Conservation (phyloP, 1,140 invertebrate species). For the Heliconius eleuchia region DNA sequence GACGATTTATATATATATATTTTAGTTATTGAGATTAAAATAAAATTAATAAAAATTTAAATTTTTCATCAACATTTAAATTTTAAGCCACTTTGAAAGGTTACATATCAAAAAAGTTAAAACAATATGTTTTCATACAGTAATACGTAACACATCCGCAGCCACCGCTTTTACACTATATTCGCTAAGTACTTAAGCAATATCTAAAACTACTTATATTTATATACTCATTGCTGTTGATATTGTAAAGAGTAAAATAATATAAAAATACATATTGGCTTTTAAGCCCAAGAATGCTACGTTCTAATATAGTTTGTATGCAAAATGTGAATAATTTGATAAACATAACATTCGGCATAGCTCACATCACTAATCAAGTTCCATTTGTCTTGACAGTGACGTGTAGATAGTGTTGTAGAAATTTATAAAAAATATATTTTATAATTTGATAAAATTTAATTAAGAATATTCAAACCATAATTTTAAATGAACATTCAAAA, state of each 20-base stretch:
- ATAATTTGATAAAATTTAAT: neutral
- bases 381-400: neutral
- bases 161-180: conserved; percentile 17
- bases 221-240: conserved; percentile 18
- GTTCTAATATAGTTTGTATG: neutral
- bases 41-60: neutral
- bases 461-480: conserved; percentile 8
- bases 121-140: neutral
- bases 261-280: neutral
- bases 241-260: conserved; percentile 7
- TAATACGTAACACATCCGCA: conserved; percentile 1
- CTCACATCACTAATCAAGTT: neutral
- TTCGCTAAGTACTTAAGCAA: conserved; percentile 17
- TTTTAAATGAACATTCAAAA: neutral
- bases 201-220: conserved; percentile 24
- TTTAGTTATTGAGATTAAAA: neutral
- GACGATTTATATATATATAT: no score
- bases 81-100: neutral
- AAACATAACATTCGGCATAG: neutral
- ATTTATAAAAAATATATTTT: neutral
- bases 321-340: neutral
- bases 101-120: neutral
- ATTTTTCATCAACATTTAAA: neutral
- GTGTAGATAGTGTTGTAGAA: neutral
- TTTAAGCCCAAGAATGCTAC: conserved; percentile 3